Percentiles rank a stretch among this genome's conserved stretches.
Conservation (phyloP, 2,888 invertebrate species). For the Cerceris rybyensis region DNA sequence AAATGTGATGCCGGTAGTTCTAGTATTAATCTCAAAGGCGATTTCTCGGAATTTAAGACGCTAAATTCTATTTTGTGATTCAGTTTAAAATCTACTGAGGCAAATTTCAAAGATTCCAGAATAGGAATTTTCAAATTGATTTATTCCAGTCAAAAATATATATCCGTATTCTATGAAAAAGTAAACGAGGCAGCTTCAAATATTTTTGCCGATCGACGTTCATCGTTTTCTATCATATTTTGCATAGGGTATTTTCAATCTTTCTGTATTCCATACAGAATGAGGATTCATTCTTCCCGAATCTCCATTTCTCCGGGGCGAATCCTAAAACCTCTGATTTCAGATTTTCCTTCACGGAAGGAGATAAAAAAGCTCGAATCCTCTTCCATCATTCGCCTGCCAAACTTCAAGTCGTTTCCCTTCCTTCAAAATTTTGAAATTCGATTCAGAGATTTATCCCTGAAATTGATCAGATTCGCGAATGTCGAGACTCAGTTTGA, state of each 20-base stretch:
- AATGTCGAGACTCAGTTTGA: neutral
- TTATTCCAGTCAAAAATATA: neutral
- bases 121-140: neutral
- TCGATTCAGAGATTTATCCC: neutral
- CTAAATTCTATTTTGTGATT: constrained; percentile 15
- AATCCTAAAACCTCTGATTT: no score
- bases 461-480: neutral
- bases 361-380: neutral
- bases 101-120: constrained; percentile 19
- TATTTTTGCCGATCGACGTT: no score
- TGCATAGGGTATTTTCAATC: no score
- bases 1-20: no score
- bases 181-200: no score
- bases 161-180: no score
- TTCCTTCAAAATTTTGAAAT: neutral
- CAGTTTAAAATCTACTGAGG: constrained; percentile 16
- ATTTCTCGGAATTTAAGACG: constrained; percentile 16
- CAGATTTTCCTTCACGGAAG: neutral
- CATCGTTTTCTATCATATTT: no score
- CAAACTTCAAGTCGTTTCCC: neutral
- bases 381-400: neutral
- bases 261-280: no score
- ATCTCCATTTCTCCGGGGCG: no score
- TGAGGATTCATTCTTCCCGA: no score
- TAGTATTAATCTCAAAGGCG: neutral